Evolutionary conservation across 2,113 vertebrate genomes (phyloP).

Genomic region (Phycodurus eques): DNA sequence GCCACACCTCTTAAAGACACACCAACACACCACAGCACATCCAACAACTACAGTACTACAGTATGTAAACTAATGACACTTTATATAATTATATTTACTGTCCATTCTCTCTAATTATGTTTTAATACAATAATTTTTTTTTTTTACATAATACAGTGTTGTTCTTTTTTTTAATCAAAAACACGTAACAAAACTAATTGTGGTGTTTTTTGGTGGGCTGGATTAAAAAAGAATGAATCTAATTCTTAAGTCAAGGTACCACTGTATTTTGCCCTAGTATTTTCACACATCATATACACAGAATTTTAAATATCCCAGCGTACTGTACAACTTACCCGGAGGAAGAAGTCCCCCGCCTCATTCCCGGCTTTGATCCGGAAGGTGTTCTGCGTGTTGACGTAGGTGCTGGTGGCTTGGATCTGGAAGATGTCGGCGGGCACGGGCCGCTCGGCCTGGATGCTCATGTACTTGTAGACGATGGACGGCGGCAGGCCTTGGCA

Average conservation of each 20-base stretch:
- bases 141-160: background rate
- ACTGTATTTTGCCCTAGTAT: too few relatives aligned
- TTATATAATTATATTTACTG: too few relatives aligned
- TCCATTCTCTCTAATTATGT: too few relatives aligned
- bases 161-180: background rate
- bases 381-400: conserved; percentile 91
- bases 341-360: conserved; percentile 90
- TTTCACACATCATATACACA: too few relatives aligned
- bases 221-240: too few relatives aligned
- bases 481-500: conserved; percentile 87
- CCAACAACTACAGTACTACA: too few relatives aligned
- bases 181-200: too few relatives aligned
- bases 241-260: too few relatives aligned
- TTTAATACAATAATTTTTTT: too few relatives aligned
- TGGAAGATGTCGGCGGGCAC: conserved; percentile 98
- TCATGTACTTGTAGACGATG: conserved; percentile 97
- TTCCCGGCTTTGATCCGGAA: conserved; percentile 97
- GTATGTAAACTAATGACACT: too few relatives aligned
- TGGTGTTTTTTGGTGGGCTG: too few relatives aligned
- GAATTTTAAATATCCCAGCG: background rate
- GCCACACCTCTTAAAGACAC: background rate
- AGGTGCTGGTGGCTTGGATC: conserved; percentile 95
- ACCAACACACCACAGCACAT: too few relatives aligned
- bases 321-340: conserved; percentile 80
- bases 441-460: conserved; percentile 87